Percentiles rank a stretch among this genome's conserved stretches.
These are phyloP conservation scores for Cheilosia grossa DNA, from an alignment of 2,888 invertebrate genomes.

Conservation along the genomic window DNA sequence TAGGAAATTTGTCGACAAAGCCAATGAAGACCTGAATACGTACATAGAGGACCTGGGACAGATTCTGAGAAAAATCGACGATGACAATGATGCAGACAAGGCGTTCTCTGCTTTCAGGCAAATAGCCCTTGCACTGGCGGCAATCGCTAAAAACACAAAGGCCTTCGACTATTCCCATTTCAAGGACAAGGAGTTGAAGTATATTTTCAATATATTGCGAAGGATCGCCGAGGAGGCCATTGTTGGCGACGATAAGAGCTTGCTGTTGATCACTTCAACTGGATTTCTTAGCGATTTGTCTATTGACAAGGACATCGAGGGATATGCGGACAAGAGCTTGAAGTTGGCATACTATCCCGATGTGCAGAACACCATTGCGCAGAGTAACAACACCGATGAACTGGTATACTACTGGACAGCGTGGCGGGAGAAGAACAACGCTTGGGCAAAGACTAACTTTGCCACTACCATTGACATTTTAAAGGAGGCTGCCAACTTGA, in stretches of 20 bases:
- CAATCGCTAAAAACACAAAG: too few species aligned
- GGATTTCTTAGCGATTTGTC: conserved; percentile 24
- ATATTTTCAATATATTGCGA: too few species aligned
- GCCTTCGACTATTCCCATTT: too few species aligned
- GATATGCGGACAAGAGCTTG: conserved; percentile 76
- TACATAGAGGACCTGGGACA: not conserved
- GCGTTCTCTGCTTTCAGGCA: too few species aligned
- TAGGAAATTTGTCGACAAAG: not conserved
- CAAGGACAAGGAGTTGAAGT: too few species aligned
- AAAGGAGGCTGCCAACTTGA: conserved; percentile 78
- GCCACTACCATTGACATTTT: conserved; percentile 79
- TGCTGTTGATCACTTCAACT: not conserved
- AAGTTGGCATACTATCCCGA: conserved; percentile 79
- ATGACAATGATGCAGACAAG: conserved; percentile 75
- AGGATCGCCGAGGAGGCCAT: too few species aligned
- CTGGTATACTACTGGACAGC: conserved; percentile 65
- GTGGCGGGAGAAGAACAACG: conserved; percentile 72
- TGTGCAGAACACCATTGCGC: conserved; percentile 43
- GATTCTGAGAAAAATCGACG: conserved; percentile 42
- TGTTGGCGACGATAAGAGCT: conserved; percentile 70
- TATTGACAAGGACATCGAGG: conserved; percentile 85
- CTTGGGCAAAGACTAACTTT: conserved; percentile 79
- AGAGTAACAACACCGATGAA: conserved; percentile 52
- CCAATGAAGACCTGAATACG: not conserved
- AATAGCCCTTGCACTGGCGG: not conserved